Evolutionary conservation across 2,888 invertebrate genomes (phyloP), one percentile per base, ranked within the genome.

Genomic region (Diplazon laetatorius): DNA sequence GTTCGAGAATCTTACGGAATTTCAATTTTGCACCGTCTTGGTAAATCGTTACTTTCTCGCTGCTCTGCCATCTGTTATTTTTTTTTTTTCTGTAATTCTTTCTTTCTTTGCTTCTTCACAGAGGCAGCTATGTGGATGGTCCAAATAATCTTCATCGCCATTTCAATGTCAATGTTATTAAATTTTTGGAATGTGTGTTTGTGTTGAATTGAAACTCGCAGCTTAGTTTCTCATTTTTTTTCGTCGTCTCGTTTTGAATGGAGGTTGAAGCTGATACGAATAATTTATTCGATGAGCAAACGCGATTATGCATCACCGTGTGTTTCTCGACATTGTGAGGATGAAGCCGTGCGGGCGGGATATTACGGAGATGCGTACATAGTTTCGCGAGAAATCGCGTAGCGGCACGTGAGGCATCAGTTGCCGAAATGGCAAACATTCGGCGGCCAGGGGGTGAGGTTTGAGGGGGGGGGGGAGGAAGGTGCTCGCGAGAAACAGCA

Each of bases 311-410:
- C n/a, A 39, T 39, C 9, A 42, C 14, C 8, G 22, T 20, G 18
- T 6, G 62, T 30, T 62, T 68, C 35, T 39, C 35, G 12, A 12
- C 39, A 62, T 77, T 73, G 59, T 57, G 59, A 59, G 30, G 39
- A 16, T 59, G 50, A 78, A 73, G 59, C 65, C 78, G 59, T 57
- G 69, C 50, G 39, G 63, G 69, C 50, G 39, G 50, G 69, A 73
- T 73, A 65, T 69, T 57, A 52, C 60, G 69, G 50, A 48, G 62
- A 12, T n/a, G n/a, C n/a, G n/a, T n/a, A n/a, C n/a, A n/a, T n/a
- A 52, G 62, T 66, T 42, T 55, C 68, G 14, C 68, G 1, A 42
- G 55, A 68, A 63, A 73, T 50, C 55, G 46, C 60, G n/a, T n/a
- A 68, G 63, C 62, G 35, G 35, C 50, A 55, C 55, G 55, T 30